phyloP scores from a whole-genome alignment of 2,113 vertebrate genomes.

The Chaetodon auriga region DNA sequence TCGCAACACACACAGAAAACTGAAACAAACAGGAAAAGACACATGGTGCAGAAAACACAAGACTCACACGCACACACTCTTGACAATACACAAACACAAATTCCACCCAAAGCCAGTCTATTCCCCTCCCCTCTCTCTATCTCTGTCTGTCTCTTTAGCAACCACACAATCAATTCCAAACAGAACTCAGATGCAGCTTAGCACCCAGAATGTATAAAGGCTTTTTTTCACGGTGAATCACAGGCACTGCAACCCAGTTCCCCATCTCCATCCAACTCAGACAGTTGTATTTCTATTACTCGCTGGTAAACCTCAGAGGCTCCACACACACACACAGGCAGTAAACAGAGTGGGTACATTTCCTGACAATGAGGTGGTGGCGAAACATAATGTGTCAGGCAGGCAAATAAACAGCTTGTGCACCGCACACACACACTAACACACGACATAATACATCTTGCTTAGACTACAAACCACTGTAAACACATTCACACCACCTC shows the following conservation, averaged over 20 bases:
- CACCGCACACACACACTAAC: slow-evolving; percentile 4
- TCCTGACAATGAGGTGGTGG: slow-evolving; percentile 74
- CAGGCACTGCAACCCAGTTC: slow-evolving; percentile 62
- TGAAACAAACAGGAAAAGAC: slow-evolving; percentile 74
- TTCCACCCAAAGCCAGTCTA: slow-evolving; percentile 70
- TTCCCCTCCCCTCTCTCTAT: slow-evolving; percentile 39
- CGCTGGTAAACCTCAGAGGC: slow-evolving; percentile 71
- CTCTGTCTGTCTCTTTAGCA: slow-evolving; percentile 74
- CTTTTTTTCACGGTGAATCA: slow-evolving; percentile 73
- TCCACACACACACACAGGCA: slow-evolving; percentile 51
- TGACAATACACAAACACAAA: slow-evolving; percentile 75
- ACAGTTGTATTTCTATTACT: slow-evolving; percentile 79
- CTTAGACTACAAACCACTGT: slow-evolving; percentile 46
- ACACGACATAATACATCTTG: slow-evolving; percentile 33
- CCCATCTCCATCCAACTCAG: slow-evolving; percentile 74
- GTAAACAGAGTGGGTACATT: slow-evolving; percentile 74
- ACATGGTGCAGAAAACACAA: slow-evolving; percentile 69
- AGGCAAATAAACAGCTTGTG: slow-evolving; percentile 66
- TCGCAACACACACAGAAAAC: slow-evolving; percentile 62
- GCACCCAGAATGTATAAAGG: slow-evolving; percentile 70
- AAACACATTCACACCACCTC: slow-evolving; percentile 51
- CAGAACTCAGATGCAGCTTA: slow-evolving; percentile 77
- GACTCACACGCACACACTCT: slow-evolving; percentile 48
- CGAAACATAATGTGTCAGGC: slow-evolving; percentile 74
- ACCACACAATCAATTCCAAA: slow-evolving; percentile 80